A percentile compares a stretch with the other conserved stretches of the same genome.
Conservation (phyloP, 2,113 vertebrate species). For the Gobio gobio region DNA sequence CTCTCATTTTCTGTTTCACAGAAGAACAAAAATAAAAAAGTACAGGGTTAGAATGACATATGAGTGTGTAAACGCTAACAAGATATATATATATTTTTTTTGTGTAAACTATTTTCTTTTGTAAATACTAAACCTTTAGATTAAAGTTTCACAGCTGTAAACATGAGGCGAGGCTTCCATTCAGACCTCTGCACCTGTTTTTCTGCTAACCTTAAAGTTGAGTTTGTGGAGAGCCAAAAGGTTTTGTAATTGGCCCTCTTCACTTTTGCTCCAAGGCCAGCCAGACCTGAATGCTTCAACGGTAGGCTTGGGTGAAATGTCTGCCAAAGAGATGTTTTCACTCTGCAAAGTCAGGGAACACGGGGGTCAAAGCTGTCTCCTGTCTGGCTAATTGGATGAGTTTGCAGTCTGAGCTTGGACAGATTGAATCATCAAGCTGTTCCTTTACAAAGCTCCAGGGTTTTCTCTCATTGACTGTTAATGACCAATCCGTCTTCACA, state of each 20-base stretch:
- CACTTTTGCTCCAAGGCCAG: neutral
- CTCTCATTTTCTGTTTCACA: neutral
- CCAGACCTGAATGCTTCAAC: slow-evolving; percentile 2
- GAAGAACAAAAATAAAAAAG: neutral
- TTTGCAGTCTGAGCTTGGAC: slow-evolving; percentile 69
- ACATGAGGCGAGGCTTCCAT: neutral
- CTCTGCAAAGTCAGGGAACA: slow-evolving; percentile 51
- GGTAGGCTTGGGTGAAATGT: slow-evolving; percentile 1
- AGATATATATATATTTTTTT: neutral
- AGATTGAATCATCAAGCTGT: slow-evolving; percentile 79
- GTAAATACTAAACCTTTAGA: neutral
- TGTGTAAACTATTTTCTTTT: neutral
- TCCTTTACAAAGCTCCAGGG: slow-evolving; percentile 67
- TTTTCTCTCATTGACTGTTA: slow-evolving; percentile 75
- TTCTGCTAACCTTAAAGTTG: neutral
- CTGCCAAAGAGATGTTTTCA: slow-evolving; percentile 32
- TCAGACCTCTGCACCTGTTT: neutral
- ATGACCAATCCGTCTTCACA: slow-evolving; percentile 66
- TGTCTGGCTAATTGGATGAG: slow-evolving; percentile 76
- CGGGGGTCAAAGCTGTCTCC: slow-evolving; percentile 69
- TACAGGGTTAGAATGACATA: neutral
- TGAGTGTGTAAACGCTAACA: neutral
- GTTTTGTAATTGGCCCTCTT: neutral
- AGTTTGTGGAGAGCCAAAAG: neutral
- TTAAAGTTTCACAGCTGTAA: neutral